Conservation (phyloP, 1,140 invertebrate species). For the Eumeta japonica region DNA sequence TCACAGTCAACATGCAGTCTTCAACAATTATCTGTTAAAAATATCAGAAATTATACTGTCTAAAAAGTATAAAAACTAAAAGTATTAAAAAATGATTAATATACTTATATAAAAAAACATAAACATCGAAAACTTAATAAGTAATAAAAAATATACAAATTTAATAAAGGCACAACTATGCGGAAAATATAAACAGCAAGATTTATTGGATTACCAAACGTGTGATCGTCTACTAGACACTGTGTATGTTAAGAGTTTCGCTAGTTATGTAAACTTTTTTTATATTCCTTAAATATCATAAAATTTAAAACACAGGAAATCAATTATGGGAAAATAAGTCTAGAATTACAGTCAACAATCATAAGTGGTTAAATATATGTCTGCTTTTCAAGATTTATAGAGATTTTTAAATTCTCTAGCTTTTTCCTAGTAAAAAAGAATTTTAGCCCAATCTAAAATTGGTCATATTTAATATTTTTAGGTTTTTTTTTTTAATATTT, state of each 20-base stretch:
- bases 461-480: too few species aligned
- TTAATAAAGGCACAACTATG: too few species aligned
- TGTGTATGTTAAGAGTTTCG: too few species aligned
- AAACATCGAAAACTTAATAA: too few species aligned
- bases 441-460: conserved; percentile 2
- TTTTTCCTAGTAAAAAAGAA: not conserved
- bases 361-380: not conserved
- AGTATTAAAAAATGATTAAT: not conserved
- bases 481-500: too few species aligned
- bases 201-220: too few species aligned
- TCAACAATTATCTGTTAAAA: conserved; percentile 89
- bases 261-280: too few species aligned
- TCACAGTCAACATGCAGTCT: conserved; percentile 82
- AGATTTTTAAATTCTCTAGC: conserved; percentile 3
- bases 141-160: not conserved
- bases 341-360: not conserved
- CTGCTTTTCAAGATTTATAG: conserved; percentile 1
- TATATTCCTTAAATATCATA: too few species aligned
- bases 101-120: not conserved
- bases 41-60: conserved; percentile 18
- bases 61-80: not conserved
- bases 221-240: too few species aligned
- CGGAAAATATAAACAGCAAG: too few species aligned
- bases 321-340: not conserved
- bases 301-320: not conserved